These are phyloP conservation scores for Corythaixoides concolor DNA, from an alignment of 2,113 vertebrate genomes.

Conservation along the genomic window DNA sequence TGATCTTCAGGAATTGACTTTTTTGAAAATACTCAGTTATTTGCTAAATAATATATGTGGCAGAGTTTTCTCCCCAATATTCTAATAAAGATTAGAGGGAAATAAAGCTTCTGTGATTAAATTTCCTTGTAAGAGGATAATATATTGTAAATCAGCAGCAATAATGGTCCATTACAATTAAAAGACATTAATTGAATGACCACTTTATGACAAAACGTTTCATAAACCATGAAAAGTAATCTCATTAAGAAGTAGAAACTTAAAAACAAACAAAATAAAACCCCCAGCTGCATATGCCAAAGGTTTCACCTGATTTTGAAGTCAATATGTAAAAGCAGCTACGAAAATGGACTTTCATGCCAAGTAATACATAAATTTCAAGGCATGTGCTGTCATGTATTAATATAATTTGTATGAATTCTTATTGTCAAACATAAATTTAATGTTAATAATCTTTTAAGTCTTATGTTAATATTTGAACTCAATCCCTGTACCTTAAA, in stretches of 20 bases:
- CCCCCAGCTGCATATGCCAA: not conserved
- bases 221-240: not conserved
- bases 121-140: conserved; percentile 48
- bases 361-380: not conserved
- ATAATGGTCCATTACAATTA: conserved; percentile 1
- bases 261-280: too few relatives aligned
- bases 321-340: not conserved
- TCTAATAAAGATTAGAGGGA: conserved; percentile 1
- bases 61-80: not conserved
- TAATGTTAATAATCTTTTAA: not conserved
- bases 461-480: not conserved
- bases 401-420: not conserved
- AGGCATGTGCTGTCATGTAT: not conserved
- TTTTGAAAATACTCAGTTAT: not conserved
- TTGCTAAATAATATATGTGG: not conserved
- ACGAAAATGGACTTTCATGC: not conserved
- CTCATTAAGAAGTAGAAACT: not conserved
- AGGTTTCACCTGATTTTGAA: not conserved
- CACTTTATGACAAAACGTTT: conserved; percentile 3
- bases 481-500: not conserved
- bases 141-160: not conserved
- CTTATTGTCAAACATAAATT: not conserved
- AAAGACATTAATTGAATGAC: conserved; percentile 28
- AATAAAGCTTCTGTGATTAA: conserved; percentile 35
- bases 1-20: not conserved